Conservation (phyloP, 2,888 invertebrate species). For the Ceratothoa steindachneri region DNA sequence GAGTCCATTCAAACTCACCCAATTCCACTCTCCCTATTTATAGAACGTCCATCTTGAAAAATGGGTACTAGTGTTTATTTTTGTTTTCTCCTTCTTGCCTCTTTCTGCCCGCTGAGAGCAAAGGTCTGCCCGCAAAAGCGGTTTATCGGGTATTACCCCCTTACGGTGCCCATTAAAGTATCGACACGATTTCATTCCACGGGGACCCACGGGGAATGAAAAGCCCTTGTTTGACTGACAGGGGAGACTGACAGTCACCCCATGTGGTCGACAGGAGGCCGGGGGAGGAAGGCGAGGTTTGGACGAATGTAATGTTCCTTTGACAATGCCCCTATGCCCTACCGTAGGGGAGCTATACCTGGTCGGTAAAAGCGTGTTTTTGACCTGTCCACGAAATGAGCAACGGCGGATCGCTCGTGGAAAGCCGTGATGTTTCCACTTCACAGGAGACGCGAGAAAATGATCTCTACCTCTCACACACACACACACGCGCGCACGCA, state of each 20-base stretch:
- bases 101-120: no score
- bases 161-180: background rate
- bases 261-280: background rate
- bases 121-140: no score
- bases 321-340: background rate
- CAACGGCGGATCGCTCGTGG: background rate
- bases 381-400: background rate
- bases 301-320: background rate
- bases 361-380: background rate
- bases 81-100: no score
- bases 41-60: no score
- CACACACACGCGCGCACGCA: background rate
- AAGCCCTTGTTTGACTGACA: conserved; percentile 4
- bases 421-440: background rate
- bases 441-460: no score
- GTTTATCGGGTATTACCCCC: no score
- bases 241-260: background rate
- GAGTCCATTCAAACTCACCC: no score
- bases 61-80: no score
- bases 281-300: background rate
- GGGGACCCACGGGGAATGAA: background rate
- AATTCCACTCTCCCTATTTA: no score
- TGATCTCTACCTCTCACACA: no score
- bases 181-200: background rate
- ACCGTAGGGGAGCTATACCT: background rate